Conservation (phyloP, 2,797 vertebrate species). For the Delichon dasypus region DNA sequence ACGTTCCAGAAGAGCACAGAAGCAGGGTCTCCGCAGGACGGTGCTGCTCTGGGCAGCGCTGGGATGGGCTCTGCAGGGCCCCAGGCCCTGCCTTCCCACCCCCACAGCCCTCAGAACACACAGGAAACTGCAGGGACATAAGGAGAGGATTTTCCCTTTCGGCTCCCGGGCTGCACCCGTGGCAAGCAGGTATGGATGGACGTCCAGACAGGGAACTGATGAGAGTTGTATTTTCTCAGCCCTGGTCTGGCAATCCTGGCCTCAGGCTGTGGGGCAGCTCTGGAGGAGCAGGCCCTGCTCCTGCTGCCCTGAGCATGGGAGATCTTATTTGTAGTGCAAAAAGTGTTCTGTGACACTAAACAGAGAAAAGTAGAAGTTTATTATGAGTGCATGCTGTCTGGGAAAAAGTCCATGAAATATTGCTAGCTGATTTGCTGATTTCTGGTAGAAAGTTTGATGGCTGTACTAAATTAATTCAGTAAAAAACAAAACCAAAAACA, state of each 20-base stretch:
- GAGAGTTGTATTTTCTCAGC: fast-evolving
- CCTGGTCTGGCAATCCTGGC: too few species aligned
- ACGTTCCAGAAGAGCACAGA: background rate
- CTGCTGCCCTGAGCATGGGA: fast-evolving
- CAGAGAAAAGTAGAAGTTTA: background rate
- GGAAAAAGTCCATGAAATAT: background rate
- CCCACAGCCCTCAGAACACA: fast-evolving
- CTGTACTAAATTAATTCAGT: background rate
- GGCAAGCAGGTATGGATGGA: background rate
- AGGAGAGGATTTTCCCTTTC: background rate
- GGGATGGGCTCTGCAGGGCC: background rate
- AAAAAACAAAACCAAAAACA: background rate
- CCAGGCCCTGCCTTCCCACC: background rate
- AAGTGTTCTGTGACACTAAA: background rate
- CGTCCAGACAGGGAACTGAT: background rate
- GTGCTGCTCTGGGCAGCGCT: too few species aligned
- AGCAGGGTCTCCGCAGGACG: fast-evolving
- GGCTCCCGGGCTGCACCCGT: background rate
- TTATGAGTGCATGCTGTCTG: background rate
- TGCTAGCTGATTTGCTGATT: background rate
- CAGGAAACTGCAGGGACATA: fast-evolving
- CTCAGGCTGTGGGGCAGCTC: background rate
- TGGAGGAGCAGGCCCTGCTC: background rate
- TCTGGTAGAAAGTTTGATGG: background rate
- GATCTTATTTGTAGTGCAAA: background rate